Evolutionary conservation across 1,140 invertebrate species (phyloP), one percentile per base, ranked within the genome.

Genomic region (Danaus melanippus): DNA sequence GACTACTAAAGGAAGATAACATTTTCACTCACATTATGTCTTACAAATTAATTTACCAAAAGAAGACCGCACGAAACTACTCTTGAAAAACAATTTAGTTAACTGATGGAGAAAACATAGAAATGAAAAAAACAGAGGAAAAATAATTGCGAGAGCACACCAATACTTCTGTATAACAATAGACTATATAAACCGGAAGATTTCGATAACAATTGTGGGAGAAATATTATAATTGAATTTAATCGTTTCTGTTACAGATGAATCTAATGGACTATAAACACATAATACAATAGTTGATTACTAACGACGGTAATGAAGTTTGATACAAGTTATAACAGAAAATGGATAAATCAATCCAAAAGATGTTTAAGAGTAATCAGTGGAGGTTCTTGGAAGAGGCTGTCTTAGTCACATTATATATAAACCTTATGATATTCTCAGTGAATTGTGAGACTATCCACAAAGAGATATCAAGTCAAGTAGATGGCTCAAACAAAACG

Each of bases 181-280:
- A 50, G 32, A 41, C 9, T 11, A 41, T 50, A 50, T 3, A 9
- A 3, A 39, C 46, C 21, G 10, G 46, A 48, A 48, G n/a, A 21
- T 48, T 32, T 10, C 11, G 41, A 41, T 46, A 50, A 55, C 58
- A 64, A 64, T 59, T 42, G 46, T 57, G 65, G 12, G 65, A 67
- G 61, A 40, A 9, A 2, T 43, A 10, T 32, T 42, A 12, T 32
- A 52, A 57, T 48, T 56, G 53, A 58, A 53, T 11, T 50, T 45
- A 46, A 45, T 60, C 52, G 60, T 58, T 50, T 49, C 78, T 79
- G 75, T 83, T 81, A 40, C 76, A 83, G 79, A 67, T 67, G 60
- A 48, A 46, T 56, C 51, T 66, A 57, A 64, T 60, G 42, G 55
- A 51, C 15, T 41, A 65, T 51, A 48, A 50, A 56, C 21, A 32